Evolutionary conservation across 2,888 invertebrate species (phyloP).

Genomic region (Byasa hedistus): DNA sequence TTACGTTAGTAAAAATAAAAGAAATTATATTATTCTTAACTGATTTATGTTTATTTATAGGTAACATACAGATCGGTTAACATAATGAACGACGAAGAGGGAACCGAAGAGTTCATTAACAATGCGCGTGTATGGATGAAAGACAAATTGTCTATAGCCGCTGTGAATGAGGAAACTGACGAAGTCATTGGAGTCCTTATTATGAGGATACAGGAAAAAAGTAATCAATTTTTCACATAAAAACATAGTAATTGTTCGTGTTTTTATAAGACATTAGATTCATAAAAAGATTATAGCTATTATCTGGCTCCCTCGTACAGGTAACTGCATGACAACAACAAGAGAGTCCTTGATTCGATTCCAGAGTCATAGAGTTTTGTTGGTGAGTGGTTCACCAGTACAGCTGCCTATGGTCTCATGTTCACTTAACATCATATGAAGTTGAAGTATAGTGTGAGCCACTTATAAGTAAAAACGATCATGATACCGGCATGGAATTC

Average conservation of each 20-base stretch:
- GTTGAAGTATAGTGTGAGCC: no score
- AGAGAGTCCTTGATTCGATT: no score
- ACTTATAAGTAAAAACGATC: no score
- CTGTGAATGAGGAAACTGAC: slow-evolving; percentile 67
- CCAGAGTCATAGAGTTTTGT: no score
- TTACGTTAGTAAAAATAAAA: background rate
- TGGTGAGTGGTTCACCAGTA: no score
- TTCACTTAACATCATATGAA: no score
- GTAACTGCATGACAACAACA: no score
- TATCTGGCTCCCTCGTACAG: no score
- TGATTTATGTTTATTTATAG: slow-evolving; percentile 43
- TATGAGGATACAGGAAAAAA: slow-evolving; percentile 73
- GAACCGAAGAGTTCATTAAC: slow-evolving; percentile 63
- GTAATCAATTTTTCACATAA: slow-evolving; percentile 39
- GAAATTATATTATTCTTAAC: background rate
- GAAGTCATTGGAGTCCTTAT: slow-evolving; percentile 67
- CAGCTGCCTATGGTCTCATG: no score
- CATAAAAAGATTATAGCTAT: no score
- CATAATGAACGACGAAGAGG: slow-evolving; percentile 62
- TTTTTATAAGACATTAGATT: no score
- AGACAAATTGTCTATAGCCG: slow-evolving; percentile 73
- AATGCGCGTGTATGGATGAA: slow-evolving; percentile 72
- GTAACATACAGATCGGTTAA: slow-evolving; percentile 68
- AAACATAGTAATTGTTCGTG: background rate
- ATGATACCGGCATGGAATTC: no score